Evolutionary conservation across 2,113 vertebrate genomes (phyloP), one percentile per base, ranked within the genome.

Genomic region (Forbesichthys agassizii): DNA sequence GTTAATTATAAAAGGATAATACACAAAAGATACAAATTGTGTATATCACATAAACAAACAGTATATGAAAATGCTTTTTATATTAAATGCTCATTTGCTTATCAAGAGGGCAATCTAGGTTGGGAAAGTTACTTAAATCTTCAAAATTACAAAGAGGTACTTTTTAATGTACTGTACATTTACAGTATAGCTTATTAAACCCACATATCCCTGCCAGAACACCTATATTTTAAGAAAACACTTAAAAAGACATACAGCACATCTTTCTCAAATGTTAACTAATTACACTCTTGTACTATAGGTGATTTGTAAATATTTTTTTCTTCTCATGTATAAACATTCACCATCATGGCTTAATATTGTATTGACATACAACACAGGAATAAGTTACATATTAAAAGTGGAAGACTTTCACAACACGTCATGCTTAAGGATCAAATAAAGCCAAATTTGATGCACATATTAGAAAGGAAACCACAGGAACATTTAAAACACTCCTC

Each of bases 381-480:
- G 71, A 83, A 80, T 72, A 81, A 77, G 58, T 66, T 77, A 75
- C 69, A 89, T 81, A 60, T 78, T 79, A 79, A 83, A 66, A 86
- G 87, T 82, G 87, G 86, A 91, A 92, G 88, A 91, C 90, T 69
- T 85, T 77, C 64, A 89, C 83, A 83, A 66, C 72, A 91, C 90
- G 88, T 89, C 88, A 85, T 84, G 77, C 81, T 82, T 66, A 48
- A 83, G 64, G 75, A 78, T 81, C 80, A 90, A 86, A 78, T 79
- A 53, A 84, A 51, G 65, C 75, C 56, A 85, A 75, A 76, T 85
- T 86, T 78, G 61, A 76, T 86, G 86, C 61, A 84, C 90, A 90
- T 65, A 52, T 68, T 62, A 66, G 33, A 75, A 86, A 82, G 48
- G 54, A 82, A 83, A 42, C 20, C 36, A 83, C 77, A 68, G 42